phyloP scores from a whole-genome alignment of 2,113 vertebrate genomes.

The Murina feae region DNA sequence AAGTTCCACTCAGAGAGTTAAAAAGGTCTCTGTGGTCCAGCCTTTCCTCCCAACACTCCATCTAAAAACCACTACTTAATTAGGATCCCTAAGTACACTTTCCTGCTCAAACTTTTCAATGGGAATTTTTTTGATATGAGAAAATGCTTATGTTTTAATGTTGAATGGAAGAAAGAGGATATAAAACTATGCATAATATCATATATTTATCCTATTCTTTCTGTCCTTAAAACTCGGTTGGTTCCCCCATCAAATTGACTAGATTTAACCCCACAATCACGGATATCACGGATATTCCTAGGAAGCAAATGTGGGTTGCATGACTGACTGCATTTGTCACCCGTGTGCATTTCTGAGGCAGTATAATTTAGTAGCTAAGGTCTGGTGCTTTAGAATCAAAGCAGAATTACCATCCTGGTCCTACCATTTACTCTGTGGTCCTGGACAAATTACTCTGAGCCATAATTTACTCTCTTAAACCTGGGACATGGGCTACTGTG shows the following conservation, averaged over 20 bases:
- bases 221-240: not conserved
- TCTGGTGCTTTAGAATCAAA: not conserved
- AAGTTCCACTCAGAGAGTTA: not conserved
- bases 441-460: not conserved
- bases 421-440: not conserved
- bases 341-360: not conserved
- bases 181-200: not conserved
- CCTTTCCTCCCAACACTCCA: not conserved
- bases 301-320: not conserved
- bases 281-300: not conserved
- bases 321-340: not conserved
- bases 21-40: not conserved
- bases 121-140: slow-evolving; percentile 2
- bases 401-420: not conserved
- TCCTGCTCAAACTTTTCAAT: not conserved
- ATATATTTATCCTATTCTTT: not conserved
- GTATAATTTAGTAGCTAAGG: not conserved
- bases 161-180: not conserved
- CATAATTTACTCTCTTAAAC: not conserved
- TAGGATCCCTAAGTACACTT: not conserved
- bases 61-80: not conserved
- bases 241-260: not conserved
- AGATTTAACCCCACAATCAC: not conserved
- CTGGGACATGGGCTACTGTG: not conserved
- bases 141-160: slow-evolving; percentile 16